These are phyloP conservation scores for Drosophila parthenogenetica DNA, from an alignment of 2,888 invertebrate genomes.

Conservation along the genomic window DNA sequence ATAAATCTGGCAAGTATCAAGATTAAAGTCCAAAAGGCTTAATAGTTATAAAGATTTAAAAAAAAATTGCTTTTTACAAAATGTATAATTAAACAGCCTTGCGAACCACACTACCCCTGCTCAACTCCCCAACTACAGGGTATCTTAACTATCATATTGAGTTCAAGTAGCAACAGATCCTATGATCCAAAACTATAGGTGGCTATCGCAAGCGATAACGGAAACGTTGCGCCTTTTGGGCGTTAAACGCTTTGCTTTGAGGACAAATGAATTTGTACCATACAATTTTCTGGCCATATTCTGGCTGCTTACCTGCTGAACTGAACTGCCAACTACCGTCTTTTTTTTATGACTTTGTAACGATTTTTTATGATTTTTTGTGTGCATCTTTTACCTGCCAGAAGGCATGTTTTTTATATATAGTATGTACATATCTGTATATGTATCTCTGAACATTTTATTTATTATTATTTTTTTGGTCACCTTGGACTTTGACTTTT, in stretches of 20 bases:
- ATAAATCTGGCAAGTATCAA: too few species aligned
- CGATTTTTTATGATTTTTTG: constrained; percentile 77
- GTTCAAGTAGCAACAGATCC: constrained; percentile 4
- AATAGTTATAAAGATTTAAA: too few species aligned
- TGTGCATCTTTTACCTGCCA: constrained; percentile 65
- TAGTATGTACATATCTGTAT: constrained; percentile 9
- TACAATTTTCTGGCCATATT: constrained; percentile 20
- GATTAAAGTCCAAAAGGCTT: too few species aligned
- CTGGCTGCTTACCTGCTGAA: constrained; percentile 55
- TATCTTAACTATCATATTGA: constrained; percentile 11
- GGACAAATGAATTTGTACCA: constrained; percentile 65
- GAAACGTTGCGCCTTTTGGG: constrained; percentile 59
- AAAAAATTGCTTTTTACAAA: too few species aligned
- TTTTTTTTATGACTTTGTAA: constrained; percentile 80
- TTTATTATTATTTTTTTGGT: constrained; percentile 35
- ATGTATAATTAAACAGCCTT: not conserved
- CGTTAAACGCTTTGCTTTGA: constrained; percentile 64
- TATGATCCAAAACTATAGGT: constrained; percentile 32
- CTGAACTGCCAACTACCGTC: constrained; percentile 34
- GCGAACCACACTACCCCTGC: too few species aligned
- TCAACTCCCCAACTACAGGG: not conserved
- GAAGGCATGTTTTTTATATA: constrained; percentile 48
- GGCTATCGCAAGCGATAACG: constrained; percentile 73
- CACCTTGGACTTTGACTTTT: constrained; percentile 72
- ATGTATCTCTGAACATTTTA: constrained; percentile 29